Conservation (phyloP, 2,888 invertebrate genomes). For the Cephus sareptanus region DNA sequence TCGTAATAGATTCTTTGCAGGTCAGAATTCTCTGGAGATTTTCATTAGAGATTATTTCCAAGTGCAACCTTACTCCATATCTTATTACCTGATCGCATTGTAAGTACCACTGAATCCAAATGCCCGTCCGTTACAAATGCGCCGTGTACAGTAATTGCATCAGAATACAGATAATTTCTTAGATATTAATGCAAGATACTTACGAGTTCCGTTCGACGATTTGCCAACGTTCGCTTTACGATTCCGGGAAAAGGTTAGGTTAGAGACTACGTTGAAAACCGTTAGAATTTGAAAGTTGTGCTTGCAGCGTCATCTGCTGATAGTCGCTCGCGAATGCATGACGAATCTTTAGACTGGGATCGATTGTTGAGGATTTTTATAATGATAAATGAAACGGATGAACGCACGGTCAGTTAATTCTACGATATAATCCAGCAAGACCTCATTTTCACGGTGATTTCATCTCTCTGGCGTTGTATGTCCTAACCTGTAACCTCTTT, state of each 20-base stretch:
- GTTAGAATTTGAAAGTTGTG: not conserved
- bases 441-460: not conserved
- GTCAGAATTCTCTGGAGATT: not conserved
- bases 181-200: not conserved
- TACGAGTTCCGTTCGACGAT: not conserved
- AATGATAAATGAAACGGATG: not conserved
- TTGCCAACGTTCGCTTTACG: too few species aligned
- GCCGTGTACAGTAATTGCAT: not conserved
- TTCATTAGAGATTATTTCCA: not conserved
- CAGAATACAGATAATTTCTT: not conserved
- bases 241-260: too few species aligned
- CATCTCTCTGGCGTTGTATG: not conserved
- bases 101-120: not conserved
- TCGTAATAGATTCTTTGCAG: not conserved
- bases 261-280: not conserved
- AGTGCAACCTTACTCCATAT: not conserved
- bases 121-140: not conserved
- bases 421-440: not conserved
- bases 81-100: not conserved
- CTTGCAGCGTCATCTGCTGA: not conserved
- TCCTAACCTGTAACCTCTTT: not conserved
- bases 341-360: not conserved
- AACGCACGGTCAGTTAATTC: not conserved
- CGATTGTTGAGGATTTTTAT: not conserved
- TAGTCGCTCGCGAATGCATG: not conserved